phyloP scores from a whole-genome alignment of 2,888 invertebrate genomes.

The Halocaridina rubra region DNA sequence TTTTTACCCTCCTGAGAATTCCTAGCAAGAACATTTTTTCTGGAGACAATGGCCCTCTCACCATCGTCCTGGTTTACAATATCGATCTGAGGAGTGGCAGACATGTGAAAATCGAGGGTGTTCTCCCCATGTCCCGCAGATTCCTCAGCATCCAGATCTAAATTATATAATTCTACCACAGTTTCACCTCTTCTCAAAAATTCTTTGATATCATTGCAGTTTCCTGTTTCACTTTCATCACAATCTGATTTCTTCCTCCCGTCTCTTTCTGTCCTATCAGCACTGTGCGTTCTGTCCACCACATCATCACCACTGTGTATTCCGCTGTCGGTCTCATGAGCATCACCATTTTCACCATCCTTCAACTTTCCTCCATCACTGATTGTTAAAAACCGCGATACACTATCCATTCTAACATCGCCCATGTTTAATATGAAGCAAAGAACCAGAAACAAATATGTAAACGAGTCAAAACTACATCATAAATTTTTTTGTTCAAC shows the following conservation, averaged over 20 bases:
- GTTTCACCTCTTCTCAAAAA: slow-evolving; percentile 11
- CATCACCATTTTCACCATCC: slow-evolving; percentile 30
- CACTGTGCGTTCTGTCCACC: slow-evolving; percentile 13
- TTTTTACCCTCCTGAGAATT: not conserved
- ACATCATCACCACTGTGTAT: slow-evolving; percentile 45
- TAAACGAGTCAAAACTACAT: no score
- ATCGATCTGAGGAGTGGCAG: not conserved
- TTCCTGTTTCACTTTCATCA: not conserved
- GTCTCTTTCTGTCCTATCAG: not conserved
- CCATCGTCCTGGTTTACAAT: slow-evolving; percentile 12
- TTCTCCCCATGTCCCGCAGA: not conserved
- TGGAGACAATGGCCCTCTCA: not conserved
- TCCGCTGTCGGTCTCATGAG: slow-evolving; percentile 47
- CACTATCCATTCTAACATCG: slow-evolving; percentile 21
- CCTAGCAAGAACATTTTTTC: not conserved
- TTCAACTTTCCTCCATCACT: not conserved
- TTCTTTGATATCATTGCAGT: not conserved
- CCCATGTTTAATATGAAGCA: not conserved
- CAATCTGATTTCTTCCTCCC: not conserved
- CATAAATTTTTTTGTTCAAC: no score
- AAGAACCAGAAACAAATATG: no score
- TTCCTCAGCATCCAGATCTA: not conserved
- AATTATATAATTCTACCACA: slow-evolving; percentile 12
- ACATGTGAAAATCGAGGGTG: not conserved
- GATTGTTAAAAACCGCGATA: slow-evolving; percentile 4